phyloP scores from a whole-genome alignment of 2,888 invertebrate species.

The Folsomia candida region DNA sequence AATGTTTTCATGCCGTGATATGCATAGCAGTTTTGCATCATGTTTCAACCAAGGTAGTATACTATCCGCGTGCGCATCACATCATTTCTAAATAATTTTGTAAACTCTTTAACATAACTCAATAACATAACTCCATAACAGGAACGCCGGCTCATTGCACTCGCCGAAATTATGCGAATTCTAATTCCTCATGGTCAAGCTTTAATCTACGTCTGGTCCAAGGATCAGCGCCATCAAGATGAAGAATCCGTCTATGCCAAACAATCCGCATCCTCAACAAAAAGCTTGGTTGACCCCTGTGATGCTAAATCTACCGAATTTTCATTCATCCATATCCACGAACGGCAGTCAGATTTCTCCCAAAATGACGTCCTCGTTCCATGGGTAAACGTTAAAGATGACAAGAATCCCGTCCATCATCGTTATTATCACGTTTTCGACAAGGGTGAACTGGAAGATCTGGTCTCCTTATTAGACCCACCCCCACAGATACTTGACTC shows the following conservation, averaged over 20 bases:
- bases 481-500: slow-evolving; percentile 62
- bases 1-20: slow-evolving; percentile 74
- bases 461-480: slow-evolving; percentile 61
- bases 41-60: slow-evolving; percentile 69
- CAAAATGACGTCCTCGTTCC: slow-evolving; percentile 91
- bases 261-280: slow-evolving; percentile 57
- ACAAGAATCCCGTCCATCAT: slow-evolving; percentile 60
- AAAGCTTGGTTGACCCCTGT: slow-evolving; percentile 10
- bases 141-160: slow-evolving; percentile 70
- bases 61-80: too few relatives aligned
- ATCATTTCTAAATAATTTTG: too few relatives aligned
- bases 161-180: slow-evolving; percentile 73
- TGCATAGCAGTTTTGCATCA: slow-evolving; percentile 98
- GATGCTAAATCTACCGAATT: slow-evolving; percentile 15
- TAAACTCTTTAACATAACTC: too few relatives aligned
- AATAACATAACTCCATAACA: too few relatives aligned
- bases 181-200: slow-evolving; percentile 71
- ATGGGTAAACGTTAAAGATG: slow-evolving; percentile 66
- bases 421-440: slow-evolving; percentile 93
- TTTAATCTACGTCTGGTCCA: slow-evolving; percentile 95
- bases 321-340: slow-evolving; percentile 71
- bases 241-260: slow-evolving; percentile 67
- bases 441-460: slow-evolving; percentile 70
- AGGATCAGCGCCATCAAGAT: slow-evolving; percentile 73
- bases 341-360: slow-evolving; percentile 84